Evolutionary conservation across 2,888 invertebrate genomes (phyloP).

Genomic region (Deladenus siricidicola): DNA sequence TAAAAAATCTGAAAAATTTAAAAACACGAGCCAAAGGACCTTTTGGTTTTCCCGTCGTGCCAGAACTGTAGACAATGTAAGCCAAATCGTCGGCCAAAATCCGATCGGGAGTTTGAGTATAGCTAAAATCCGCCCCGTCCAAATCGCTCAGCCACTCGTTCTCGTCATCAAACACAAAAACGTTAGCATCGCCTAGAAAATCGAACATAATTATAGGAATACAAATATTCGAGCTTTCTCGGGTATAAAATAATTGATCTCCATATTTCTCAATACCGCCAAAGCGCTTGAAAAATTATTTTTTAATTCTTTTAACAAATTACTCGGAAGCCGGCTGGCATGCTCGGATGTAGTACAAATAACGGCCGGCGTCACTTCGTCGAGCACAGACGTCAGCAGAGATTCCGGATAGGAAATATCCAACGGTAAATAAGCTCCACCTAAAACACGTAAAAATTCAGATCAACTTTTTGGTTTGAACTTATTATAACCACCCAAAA

Average conservation of each 20-base stretch:
- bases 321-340: slow-evolving; percentile 16
- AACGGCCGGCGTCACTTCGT: slow-evolving; percentile 54
- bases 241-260: no score
- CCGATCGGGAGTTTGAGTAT: slow-evolving; percentile 9
- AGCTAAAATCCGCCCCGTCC: background rate
- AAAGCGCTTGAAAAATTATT: background rate
- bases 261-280: background rate
- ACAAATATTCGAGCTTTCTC: no score
- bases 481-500: no score
- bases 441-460: slow-evolving; percentile 32
- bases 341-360: slow-evolving; percentile 43
- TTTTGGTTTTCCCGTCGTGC: slow-evolving; percentile 57
- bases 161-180: slow-evolving; percentile 25
- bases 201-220: no score
- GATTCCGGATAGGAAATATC: slow-evolving; percentile 55
- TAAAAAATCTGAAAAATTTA: background rate
- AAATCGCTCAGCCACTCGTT: slow-evolving; percentile 7
- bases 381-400: slow-evolving; percentile 54
- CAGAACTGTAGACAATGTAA: slow-evolving; percentile 56
- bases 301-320: background rate
- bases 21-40: slow-evolving; percentile 38
- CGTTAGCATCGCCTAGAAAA: slow-evolving; percentile 8
- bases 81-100: slow-evolving; percentile 52
- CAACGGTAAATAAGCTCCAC: slow-evolving; percentile 56
- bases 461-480: background rate